A percentile compares a stretch with the other conserved stretches of the same genome.
These are phyloP conservation scores for Nemotelus pantherinus DNA, from an alignment of 2,888 invertebrate species.

Conservation along the genomic window DNA sequence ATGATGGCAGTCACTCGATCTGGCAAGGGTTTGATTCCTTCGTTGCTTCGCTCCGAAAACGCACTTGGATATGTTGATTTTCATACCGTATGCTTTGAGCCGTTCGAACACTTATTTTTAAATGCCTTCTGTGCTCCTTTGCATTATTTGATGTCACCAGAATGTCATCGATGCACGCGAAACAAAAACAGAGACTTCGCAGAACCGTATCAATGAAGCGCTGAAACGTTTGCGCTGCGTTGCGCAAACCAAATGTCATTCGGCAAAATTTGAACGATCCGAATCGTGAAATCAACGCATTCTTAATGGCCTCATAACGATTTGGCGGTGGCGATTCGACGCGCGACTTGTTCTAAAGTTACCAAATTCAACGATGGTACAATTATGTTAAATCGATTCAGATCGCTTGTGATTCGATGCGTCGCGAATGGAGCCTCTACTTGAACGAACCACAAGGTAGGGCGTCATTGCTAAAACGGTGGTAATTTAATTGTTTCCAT, in stretches of 20 bases:
- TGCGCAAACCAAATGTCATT: conserved; percentile 11
- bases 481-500: too few species aligned
- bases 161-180: conserved; percentile 56
- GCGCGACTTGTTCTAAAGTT: too few species aligned
- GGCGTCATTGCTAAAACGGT: too few species aligned
- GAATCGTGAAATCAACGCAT: not conserved
- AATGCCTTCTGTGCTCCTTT: conserved; percentile 52
- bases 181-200: conserved; percentile 52
- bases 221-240: conserved; percentile 53
- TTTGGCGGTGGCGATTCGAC: too few species aligned
- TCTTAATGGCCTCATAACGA: too few species aligned
- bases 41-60: not conserved
- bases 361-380: too few species aligned
- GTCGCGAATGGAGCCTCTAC: too few species aligned
- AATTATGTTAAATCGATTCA: too few species aligned
- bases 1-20: conserved; percentile 33
- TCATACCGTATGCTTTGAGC: conserved; percentile 15
- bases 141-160: conserved; percentile 52
- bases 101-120: conserved; percentile 52
- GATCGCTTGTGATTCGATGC: too few species aligned
- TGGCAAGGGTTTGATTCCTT: conserved; percentile 47
- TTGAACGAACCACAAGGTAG: too few species aligned
- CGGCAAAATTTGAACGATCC: not conserved
- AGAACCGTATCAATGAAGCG: conserved; percentile 56
- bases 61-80: not conserved